A percentile compares a stretch with the other conserved stretches of the same genome.
Evolutionary conservation across 2,797 vertebrate genomes (phyloP).

Genomic region (Oreochromis grahami): DNA sequence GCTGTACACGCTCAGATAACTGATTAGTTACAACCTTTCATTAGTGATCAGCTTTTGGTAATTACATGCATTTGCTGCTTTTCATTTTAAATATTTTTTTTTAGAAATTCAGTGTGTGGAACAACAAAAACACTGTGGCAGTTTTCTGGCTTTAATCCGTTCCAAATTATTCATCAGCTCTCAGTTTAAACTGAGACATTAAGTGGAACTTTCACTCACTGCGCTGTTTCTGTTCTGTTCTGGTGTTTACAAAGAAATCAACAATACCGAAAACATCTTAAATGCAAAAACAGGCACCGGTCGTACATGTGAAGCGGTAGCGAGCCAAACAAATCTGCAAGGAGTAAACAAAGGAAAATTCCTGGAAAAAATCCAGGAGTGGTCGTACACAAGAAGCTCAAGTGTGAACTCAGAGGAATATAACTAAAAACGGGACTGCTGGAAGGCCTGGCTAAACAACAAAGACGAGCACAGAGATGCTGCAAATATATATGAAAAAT

Average conservation of each 20-base stretch:
- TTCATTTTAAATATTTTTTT: neutral
- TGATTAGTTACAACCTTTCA: neutral
- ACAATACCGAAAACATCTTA: accelerated
- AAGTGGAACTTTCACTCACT: accelerated
- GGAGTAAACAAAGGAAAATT: neutral
- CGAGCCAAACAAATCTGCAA: neutral
- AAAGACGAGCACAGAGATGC: neutral
- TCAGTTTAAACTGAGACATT: neutral
- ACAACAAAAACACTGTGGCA: neutral
- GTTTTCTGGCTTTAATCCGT: neutral
- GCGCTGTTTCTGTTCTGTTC: neutral
- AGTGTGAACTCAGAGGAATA: neutral
- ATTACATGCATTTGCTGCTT: neutral
- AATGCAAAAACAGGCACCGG: neutral
- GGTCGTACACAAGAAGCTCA: neutral
- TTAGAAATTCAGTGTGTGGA: accelerated
- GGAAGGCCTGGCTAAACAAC: neutral
- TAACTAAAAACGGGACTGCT: neutral
- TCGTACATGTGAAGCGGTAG: neutral
- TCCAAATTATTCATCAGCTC: neutral
- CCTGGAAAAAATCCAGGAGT: neutral
- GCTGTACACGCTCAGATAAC: neutral
- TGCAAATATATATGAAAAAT: neutral
- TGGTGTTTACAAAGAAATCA: neutral
- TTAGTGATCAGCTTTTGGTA: neutral